Percentiles rank a stretch among this genome's conserved stretches.
Evolutionary conservation across 2,797 vertebrate species (phyloP).

Genomic region (Xenopus petersii): DNA sequence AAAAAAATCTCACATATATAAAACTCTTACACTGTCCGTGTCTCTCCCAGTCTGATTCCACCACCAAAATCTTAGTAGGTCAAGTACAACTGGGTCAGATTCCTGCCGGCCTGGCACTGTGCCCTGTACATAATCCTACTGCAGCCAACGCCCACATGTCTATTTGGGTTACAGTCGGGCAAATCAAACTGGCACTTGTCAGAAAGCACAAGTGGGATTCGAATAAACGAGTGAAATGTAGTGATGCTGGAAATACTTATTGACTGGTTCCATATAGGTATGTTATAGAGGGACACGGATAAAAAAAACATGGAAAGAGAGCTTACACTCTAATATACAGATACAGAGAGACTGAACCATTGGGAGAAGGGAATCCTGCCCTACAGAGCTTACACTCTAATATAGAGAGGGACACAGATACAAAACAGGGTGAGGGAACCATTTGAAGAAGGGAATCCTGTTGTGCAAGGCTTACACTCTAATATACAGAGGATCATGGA

Average conservation of each 20-base stretch:
- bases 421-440: background rate
- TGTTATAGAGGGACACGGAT: too few relatives aligned
- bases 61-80: conserved; percentile 12
- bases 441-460: background rate
- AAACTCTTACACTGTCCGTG: background rate
- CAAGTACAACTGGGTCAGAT: conserved; percentile 39
- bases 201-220: background rate
- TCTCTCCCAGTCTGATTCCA: background rate
- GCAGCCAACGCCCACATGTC: background rate
- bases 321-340: conserved; percentile 11
- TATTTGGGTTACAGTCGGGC: background rate
- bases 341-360: background rate
- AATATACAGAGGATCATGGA: background rate
- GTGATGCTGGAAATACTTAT: background rate
- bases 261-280: too few relatives aligned
- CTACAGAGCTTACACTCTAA: background rate
- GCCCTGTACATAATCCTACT: conserved; percentile 1
- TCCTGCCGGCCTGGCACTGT: conserved; percentile 24
- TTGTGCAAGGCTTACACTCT: background rate
- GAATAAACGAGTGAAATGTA: background rate
- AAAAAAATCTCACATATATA: too few relatives aligned
- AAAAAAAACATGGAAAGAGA: background rate
- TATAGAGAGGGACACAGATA: background rate
- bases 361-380: background rate
- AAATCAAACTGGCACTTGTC: background rate